These are phyloP conservation scores for Spea multiplicata DNA, from an alignment of 2,113 vertebrate species.

Conservation along the genomic window DNA sequence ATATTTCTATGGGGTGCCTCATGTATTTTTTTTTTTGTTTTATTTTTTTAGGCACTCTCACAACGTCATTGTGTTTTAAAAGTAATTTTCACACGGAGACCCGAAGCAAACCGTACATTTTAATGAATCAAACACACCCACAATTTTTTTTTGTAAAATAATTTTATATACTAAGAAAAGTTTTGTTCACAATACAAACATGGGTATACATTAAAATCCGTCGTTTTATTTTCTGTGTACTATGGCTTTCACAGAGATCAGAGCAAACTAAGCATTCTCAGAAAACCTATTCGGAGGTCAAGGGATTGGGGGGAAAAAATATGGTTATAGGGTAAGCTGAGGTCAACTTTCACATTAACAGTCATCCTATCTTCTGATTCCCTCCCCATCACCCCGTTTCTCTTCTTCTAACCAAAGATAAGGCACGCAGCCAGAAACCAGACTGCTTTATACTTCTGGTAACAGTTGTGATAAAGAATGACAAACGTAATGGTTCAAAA, in stretches of 20 bases:
- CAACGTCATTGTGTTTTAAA: too few relatives aligned
- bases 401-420: not conserved
- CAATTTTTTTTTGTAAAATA: slow-evolving; percentile 40
- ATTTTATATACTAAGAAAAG: slow-evolving; percentile 50
- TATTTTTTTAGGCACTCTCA: too few relatives aligned
- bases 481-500: not conserved
- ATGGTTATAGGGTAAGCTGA: not conserved
- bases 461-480: not conserved
- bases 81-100: too few relatives aligned
- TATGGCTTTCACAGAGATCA: slow-evolving; percentile 28
- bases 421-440: not conserved
- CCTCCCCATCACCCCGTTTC: not conserved
- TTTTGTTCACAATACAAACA: slow-evolving; percentile 50
- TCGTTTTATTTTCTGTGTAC: slow-evolving; percentile 39
- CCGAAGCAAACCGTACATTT: not conserved
- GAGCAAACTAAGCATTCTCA: slow-evolving; percentile 9
- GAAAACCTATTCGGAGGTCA: not conserved
- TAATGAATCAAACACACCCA: not conserved
- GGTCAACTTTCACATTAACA: not conserved
- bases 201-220: slow-evolving; percentile 37
- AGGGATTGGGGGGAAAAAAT: not conserved
- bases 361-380: not conserved
- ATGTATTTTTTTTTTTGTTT: too few relatives aligned
- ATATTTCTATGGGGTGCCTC: too few relatives aligned
- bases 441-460: not conserved